phyloP scores from a whole-genome alignment of 2,113 vertebrate species.

The Sinocyclocheilus maitianheensis region DNA sequence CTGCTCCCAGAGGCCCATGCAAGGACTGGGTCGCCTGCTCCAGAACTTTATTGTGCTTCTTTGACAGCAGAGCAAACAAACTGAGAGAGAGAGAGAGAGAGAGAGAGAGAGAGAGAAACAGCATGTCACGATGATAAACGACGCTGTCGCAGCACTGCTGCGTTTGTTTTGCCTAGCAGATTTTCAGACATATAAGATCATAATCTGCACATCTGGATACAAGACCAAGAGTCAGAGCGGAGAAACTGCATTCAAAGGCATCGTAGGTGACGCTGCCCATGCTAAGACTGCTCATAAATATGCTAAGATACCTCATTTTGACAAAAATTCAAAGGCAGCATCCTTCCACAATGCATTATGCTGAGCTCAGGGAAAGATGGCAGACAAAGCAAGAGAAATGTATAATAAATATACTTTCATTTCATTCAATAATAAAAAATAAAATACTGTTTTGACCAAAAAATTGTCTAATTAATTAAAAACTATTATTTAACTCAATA shows the following conservation, averaged over 20 bases:
- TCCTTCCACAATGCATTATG: background rate
- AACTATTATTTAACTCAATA: background rate
- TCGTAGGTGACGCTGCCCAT: background rate
- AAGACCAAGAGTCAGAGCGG: background rate
- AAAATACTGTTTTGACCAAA: background rate
- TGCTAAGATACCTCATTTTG: background rate
- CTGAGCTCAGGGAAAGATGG: background rate
- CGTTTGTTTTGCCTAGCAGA: background rate
- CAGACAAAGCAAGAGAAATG: background rate
- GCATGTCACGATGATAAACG: background rate
- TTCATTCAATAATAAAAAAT: background rate
- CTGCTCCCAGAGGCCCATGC: constrained; percentile 79
- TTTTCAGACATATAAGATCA: background rate
- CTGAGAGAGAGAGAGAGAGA: constrained; percentile 67
- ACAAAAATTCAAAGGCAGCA: background rate
- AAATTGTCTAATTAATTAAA: background rate
- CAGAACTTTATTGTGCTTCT: constrained; percentile 99
- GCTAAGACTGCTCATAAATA: background rate
- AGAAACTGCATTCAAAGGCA: background rate
- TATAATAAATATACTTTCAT: too few relatives aligned
- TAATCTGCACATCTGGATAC: background rate
- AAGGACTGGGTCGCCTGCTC: constrained; percentile 96
- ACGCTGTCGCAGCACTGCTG: background rate
- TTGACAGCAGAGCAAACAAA: constrained; percentile 95
- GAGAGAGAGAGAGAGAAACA: background rate